Evolutionary conservation across 2,888 invertebrate species (phyloP).

Genomic region (Epistrophella euchroma): DNA sequence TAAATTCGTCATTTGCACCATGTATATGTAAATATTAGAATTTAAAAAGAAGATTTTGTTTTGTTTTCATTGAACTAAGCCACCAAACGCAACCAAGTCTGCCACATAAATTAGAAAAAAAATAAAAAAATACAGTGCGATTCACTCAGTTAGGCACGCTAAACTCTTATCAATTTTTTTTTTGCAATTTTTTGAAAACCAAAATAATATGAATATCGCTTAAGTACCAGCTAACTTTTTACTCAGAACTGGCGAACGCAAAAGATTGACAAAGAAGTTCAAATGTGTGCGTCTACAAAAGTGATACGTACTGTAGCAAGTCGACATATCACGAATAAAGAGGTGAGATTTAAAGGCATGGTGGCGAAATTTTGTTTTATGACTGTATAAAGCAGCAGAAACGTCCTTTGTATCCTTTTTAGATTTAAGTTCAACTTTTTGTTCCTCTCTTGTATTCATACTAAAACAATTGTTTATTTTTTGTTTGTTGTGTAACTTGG

Average conservation of each 20-base stretch:
- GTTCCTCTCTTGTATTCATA: slow-evolving; percentile 73
- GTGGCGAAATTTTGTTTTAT: slow-evolving; percentile 19
- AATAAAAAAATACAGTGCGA: slow-evolving; percentile 11
- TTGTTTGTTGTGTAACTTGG: slow-evolving; percentile 69
- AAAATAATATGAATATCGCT: no score
- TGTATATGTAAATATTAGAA: slow-evolving; percentile 69
- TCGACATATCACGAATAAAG: slow-evolving; percentile 61
- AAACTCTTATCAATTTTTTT: background rate
- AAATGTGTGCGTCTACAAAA: background rate
- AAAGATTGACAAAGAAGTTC: background rate
- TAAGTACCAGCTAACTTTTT: no score
- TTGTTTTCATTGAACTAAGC: slow-evolving; percentile 36
- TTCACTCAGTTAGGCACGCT: background rate
- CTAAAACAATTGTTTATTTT: slow-evolving; percentile 60
- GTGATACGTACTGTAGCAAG: background rate
- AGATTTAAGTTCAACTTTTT: slow-evolving; percentile 71
- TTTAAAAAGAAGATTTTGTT: slow-evolving; percentile 46
- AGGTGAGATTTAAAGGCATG: background rate
- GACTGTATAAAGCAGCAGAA: slow-evolving; percentile 31
- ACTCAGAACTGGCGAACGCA: no score
- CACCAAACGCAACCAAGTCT: slow-evolving; percentile 25
- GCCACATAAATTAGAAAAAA: slow-evolving; percentile 43
- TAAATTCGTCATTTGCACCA: slow-evolving; percentile 69
- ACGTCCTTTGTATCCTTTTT: slow-evolving; percentile 68
- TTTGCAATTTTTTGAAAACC: no score